These are phyloP conservation scores for Seriola dumerili DNA, from an alignment of 2,113 vertebrate species.

Conservation along the genomic window DNA sequence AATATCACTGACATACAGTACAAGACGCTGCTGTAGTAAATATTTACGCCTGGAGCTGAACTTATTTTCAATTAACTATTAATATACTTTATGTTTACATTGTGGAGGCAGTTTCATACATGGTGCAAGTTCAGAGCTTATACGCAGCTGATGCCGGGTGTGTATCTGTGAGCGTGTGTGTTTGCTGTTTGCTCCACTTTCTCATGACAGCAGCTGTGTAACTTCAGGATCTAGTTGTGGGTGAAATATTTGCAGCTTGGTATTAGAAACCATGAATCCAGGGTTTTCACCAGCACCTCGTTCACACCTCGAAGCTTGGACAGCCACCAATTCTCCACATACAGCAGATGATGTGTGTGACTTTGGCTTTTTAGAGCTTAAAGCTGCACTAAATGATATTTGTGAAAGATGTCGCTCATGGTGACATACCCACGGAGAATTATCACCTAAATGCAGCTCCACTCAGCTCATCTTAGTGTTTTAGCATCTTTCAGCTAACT, in stretches of 20 bases:
- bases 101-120: conserved; percentile 30
- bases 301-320: not conserved
- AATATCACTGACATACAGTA: conserved; percentile 10
- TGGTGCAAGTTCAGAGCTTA: conserved; percentile 45
- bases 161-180: conserved; percentile 20
- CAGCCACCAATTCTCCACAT: not conserved
- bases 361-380: not conserved
- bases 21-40: not conserved
- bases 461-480: not conserved
- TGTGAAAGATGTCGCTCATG: fast-evolving
- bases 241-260: conserved; percentile 38
- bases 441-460: not conserved
- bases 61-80: conserved; percentile 42
- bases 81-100: conserved; percentile 33
- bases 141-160: conserved; percentile 57
- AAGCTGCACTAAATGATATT: not conserved
- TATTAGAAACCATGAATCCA: conserved; percentile 30
- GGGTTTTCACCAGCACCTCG: conserved; percentile 12
- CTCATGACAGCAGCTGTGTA: conserved; percentile 44
- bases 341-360: not conserved
- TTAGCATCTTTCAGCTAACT: not conserved
- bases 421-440: too few relatives aligned
- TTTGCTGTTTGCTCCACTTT: conserved; percentile 46
- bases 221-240: conserved; percentile 49
- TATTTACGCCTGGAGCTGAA: conserved; percentile 26